Base-by-base conservation (phyloP, 1,140 invertebrate species). In the Cephus cinctus region DNA sequence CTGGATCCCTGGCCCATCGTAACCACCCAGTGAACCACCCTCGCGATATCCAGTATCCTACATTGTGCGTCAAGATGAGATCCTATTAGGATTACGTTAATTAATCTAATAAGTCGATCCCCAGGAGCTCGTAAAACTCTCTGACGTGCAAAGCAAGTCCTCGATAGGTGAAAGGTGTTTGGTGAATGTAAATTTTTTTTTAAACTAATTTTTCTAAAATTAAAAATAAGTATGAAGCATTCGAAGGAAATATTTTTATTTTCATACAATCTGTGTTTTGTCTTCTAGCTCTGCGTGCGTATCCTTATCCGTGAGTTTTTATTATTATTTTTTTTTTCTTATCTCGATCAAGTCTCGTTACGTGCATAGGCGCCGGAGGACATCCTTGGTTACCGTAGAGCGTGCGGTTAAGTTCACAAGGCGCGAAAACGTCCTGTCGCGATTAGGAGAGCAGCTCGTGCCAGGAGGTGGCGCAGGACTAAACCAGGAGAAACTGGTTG, bases 71-170 rank as follows among this genome's bases (percentile, higher is more conserved):
- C 57, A 61, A 69, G 63, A 72, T 70, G 64, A 72, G 65, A 72
- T 74, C 56, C 61, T 48, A 74, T 67, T 72, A 71, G 63, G 61
- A 72, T 68, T 71, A 73, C 57, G 61, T 71, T 67, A 70, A 71
- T 71, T 67, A 72, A 71, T 67, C 61, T 64, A 67, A 65, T 66
- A 63, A 66, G 57, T 66, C 65, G 43, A 43, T 41, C 12, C 39
- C 25, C 25, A 8, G 6, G 25, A n/a, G 6, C 25, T n/a, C n/a
- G 25, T 27, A 8, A 27, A 27, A 27, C 25, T 27, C n/a, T 27
- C n/a, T n/a, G n/a, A n/a, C n/a, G n/a, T n/a, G n/a, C n/a, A n/a
- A n/a, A n/a, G n/a, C n/a, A n/a, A n/a, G n/a, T n/a, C n/a, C n/a
- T n/a, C n/a, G n/a, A n/a, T n/a, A n/a, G n/a, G n/a, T n/a, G n/a